Evolutionary conservation across 2,888 invertebrate species (phyloP).

Genomic region (Plagodis pulveraria): DNA sequence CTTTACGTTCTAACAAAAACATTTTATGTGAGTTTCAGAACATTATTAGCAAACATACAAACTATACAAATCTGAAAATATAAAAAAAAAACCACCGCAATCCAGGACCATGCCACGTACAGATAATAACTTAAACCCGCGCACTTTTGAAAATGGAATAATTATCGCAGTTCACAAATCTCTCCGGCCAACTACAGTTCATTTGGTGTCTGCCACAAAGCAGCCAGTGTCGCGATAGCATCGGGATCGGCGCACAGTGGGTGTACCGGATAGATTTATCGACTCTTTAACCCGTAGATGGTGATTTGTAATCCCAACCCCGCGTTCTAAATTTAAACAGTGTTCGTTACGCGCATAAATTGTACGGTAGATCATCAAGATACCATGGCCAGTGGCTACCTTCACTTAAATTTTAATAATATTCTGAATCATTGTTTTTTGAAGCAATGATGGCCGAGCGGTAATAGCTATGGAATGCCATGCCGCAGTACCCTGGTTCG

Average conservation of each 20-base stretch:
- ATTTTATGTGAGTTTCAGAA: too few relatives aligned
- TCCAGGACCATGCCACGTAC: not conserved
- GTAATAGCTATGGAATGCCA: too few relatives aligned
- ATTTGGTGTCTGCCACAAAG: constrained; percentile 63
- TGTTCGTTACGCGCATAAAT: constrained; percentile 40
- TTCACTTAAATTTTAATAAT: not conserved
- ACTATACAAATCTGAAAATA: too few relatives aligned
- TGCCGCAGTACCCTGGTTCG: too few relatives aligned
- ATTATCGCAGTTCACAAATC: constrained; percentile 68
- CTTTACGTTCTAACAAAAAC: too few relatives aligned
- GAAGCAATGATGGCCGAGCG: too few relatives aligned
- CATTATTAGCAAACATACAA: too few relatives aligned
- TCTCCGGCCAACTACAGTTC: constrained; percentile 63
- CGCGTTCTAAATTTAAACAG: constrained; percentile 46
- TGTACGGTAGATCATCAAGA: constrained; percentile 30
- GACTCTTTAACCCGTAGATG: constrained; percentile 68
- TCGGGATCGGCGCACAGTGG: constrained; percentile 61
- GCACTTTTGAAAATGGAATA: constrained; percentile 56
- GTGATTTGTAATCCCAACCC: constrained; percentile 70
- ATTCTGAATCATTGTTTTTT: not conserved
- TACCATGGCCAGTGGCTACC: constrained; percentile 4
- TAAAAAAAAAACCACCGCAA: not conserved
- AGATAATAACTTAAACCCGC: constrained; percentile 27
- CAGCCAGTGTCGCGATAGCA: constrained; percentile 66
- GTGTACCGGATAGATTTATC: constrained; percentile 74